Conservation (phyloP, 2,113 vertebrate genomes). For the Forbesichthys papilliferus region DNA sequence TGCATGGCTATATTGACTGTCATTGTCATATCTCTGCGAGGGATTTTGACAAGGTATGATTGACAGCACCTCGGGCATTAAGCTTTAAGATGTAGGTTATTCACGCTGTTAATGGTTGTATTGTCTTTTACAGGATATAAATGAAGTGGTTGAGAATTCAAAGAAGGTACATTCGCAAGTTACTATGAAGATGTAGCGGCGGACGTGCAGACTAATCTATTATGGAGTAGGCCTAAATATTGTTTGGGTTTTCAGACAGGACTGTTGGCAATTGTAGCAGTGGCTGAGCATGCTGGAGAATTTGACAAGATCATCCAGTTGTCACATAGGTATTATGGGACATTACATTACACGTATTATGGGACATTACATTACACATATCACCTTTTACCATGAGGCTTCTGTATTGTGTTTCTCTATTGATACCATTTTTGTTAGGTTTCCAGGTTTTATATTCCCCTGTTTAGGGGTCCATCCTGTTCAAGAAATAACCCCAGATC, state of each 20-base stretch:
- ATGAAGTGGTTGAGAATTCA: constrained; percentile 81
- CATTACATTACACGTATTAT: background rate
- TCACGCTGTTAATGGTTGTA: background rate
- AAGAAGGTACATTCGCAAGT: constrained; percentile 72
- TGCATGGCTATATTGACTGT: constrained; percentile 73
- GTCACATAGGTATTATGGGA: constrained; percentile 80
- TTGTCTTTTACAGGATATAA: constrained; percentile 80
- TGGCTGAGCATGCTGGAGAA: constrained; percentile 87
- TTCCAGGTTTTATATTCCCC: constrained; percentile 83
- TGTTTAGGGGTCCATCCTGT: constrained; percentile 93
- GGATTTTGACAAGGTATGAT: constrained; percentile 72
- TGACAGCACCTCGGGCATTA: background rate
- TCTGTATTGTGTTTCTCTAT: background rate
- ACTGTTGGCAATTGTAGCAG: constrained; percentile 83
- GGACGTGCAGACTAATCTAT: background rate
- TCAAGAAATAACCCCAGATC: constrained; percentile 76
- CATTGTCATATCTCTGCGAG: constrained; percentile 78
- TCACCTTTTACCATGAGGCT: background rate
- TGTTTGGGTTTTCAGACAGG: constrained; percentile 74
- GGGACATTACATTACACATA: background rate
- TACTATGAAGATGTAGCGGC: too few relatives aligned
- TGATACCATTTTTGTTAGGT: constrained; percentile 64
- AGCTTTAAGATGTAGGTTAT: background rate
- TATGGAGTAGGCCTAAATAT: too few relatives aligned
- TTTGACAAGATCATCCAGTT: constrained; percentile 89